Evolutionary conservation across 2,888 invertebrate genomes (phyloP).

Genomic region (Hirtodrosophila alboralis): DNA sequence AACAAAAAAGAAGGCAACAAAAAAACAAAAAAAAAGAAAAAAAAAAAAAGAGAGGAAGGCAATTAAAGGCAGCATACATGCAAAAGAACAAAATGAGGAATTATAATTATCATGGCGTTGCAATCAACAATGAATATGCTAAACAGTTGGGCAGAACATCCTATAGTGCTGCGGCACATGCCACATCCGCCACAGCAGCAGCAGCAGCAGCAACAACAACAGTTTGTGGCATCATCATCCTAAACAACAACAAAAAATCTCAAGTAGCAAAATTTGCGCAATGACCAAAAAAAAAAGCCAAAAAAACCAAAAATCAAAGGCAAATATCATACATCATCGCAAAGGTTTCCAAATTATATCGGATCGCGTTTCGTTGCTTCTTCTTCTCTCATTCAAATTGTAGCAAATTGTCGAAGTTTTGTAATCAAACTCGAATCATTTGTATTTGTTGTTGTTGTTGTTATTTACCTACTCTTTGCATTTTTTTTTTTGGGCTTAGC

Average conservation of each 20-base stretch:
- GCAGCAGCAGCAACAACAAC: slow-evolving; percentile 20
- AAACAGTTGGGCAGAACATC: slow-evolving; percentile 69
- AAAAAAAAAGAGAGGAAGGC: slow-evolving; percentile 39
- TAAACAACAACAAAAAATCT: slow-evolving; percentile 37
- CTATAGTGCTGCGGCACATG: slow-evolving; percentile 42
- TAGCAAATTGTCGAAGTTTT: slow-evolving; percentile 73
- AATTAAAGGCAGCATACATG: slow-evolving; percentile 42
- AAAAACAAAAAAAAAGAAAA: slow-evolving; percentile 39
- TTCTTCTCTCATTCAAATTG: slow-evolving; percentile 54
- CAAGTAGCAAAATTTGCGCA: slow-evolving; percentile 61
- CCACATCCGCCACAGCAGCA: slow-evolving; percentile 59
- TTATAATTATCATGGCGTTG: slow-evolving; percentile 66
- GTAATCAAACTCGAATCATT: slow-evolving; percentile 58
- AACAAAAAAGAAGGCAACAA: slow-evolving; percentile 57
- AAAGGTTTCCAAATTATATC: slow-evolving; percentile 67
- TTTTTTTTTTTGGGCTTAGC: slow-evolving; percentile 22
- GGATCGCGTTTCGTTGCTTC: slow-evolving; percentile 41
- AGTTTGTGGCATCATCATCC: slow-evolving; percentile 3
- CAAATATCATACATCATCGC: slow-evolving; percentile 74
- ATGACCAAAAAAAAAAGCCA: slow-evolving; percentile 27
- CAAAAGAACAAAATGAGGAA: slow-evolving; percentile 41
- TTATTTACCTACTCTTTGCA: slow-evolving; percentile 5
- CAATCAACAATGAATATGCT: slow-evolving; percentile 73
- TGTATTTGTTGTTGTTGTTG: slow-evolving; percentile 14
- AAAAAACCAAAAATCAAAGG: slow-evolving; percentile 52